Conservation (phyloP, 2,888 invertebrate genomes). For the Chrysodeixis includens region DNA sequence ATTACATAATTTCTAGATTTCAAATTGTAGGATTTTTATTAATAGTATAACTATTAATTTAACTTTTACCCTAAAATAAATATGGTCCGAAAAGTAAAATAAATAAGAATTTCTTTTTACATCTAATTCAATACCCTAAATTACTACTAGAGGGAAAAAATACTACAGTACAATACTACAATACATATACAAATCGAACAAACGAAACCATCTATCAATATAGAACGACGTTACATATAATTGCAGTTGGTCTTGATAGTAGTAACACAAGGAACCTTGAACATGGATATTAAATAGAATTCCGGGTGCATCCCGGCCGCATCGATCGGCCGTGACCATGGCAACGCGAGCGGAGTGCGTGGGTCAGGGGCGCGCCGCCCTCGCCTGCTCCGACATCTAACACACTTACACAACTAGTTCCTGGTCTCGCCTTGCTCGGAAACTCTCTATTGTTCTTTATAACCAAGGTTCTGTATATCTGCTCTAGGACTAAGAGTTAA, state of each 20-base stretch:
- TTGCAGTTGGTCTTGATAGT: slow-evolving; percentile 38
- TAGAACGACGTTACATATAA: slow-evolving; percentile 17
- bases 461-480: background rate
- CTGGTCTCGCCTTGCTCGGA: slow-evolving; percentile 10
- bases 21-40: too few relatives aligned
- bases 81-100: too few relatives aligned
- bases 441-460: background rate
- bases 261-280: slow-evolving; percentile 63
- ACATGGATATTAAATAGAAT: slow-evolving; percentile 61
- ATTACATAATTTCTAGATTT: too few relatives aligned
- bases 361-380: slow-evolving; percentile 81
- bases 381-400: slow-evolving; percentile 36
- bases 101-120: too few relatives aligned
- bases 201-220: slow-evolving; percentile 4
- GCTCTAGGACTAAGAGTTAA: background rate
- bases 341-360: slow-evolving; percentile 78
- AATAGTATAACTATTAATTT: too few relatives aligned
- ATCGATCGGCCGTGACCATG: slow-evolving; percentile 87
- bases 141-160: too few relatives aligned
- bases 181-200: slow-evolving; percentile 8
- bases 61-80: too few relatives aligned
- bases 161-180: too few relatives aligned
- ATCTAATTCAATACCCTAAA: too few relatives aligned
- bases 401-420: slow-evolving; percentile 37
- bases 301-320: slow-evolving; percentile 78